phyloP scores from a whole-genome alignment of 2,888 invertebrate genomes.

The Eupithecia tripunctaria region DNA sequence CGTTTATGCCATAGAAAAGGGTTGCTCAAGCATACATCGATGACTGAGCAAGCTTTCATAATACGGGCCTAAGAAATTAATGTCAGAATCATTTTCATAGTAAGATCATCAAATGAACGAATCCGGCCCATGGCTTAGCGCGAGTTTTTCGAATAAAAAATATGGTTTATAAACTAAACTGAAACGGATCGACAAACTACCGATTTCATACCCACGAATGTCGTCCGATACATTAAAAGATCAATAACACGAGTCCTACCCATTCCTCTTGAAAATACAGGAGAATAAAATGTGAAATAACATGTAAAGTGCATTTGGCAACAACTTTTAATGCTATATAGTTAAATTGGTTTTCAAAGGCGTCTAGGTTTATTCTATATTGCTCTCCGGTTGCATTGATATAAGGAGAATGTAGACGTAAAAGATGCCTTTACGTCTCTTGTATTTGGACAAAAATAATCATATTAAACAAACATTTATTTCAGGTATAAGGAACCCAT shows the following conservation, averaged over 20 bases:
- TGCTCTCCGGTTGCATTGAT: neutral
- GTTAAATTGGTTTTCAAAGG: slow-evolving; percentile 79
- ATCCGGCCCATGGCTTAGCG: too few species aligned
- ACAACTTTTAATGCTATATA: slow-evolving; percentile 77
- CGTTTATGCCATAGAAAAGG: too few species aligned
- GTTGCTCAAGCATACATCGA: too few species aligned
- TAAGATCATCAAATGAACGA: too few species aligned
- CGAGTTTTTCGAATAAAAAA: too few species aligned
- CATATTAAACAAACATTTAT: too few species aligned
- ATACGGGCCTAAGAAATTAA: too few species aligned
- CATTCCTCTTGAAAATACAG: neutral
- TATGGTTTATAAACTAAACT: too few species aligned
- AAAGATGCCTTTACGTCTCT: neutral
- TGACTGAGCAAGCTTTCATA: too few species aligned
- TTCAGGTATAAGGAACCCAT: too few species aligned
- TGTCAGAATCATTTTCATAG: too few species aligned
- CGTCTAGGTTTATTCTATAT: slow-evolving; percentile 40
- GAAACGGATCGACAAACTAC: neutral
- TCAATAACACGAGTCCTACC: neutral
- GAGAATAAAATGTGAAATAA: slow-evolving; percentile 43
- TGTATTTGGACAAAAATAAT: neutral
- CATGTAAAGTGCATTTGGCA: slow-evolving; percentile 75
- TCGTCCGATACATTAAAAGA: neutral
- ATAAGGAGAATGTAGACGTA: neutral
- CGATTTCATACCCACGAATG: neutral